A percentile compares a stretch with the other conserved stretches of the same genome.
Conservation (phyloP, 2,797 vertebrate species). For the Karalla daura region DNA sequence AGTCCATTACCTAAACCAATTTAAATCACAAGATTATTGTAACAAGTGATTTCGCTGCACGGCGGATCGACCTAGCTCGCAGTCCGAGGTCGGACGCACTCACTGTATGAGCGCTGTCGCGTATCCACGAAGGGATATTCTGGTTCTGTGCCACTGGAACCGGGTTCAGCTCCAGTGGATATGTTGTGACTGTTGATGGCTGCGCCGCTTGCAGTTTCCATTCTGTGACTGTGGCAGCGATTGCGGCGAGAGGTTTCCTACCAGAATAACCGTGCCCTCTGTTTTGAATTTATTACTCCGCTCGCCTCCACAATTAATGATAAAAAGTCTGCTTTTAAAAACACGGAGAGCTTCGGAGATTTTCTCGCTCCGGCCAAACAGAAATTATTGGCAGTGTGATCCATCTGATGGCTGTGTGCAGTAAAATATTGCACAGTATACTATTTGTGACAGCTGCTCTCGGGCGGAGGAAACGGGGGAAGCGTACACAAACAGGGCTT, state of each 20-base stretch:
- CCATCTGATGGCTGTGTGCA: constrained; percentile 39
- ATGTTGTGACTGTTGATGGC: constrained; percentile 39
- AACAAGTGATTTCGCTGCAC: constrained; percentile 35
- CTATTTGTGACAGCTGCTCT: constrained; percentile 65
- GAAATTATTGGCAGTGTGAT: constrained; percentile 28
- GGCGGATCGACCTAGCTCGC: constrained; percentile 59
- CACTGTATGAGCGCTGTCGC: constrained; percentile 28
- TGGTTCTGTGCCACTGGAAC: constrained; percentile 15
- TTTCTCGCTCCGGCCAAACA: constrained; percentile 32
- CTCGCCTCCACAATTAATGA: constrained; percentile 34
- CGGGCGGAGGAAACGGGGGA: constrained; percentile 38
- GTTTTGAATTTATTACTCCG: constrained; percentile 40
- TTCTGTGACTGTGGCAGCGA: constrained; percentile 38
- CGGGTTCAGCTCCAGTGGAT: constrained; percentile 29
- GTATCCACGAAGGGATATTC: constrained; percentile 18
- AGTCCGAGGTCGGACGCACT: constrained; percentile 14
- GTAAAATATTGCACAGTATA: constrained; percentile 59
- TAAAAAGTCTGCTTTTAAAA: constrained; percentile 21
- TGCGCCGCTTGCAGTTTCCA: constrained; percentile 29
- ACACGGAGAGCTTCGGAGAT: constrained; percentile 23
- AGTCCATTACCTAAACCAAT: constrained; percentile 78
- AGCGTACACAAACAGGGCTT: constrained; percentile 33
- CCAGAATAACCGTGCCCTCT: constrained; percentile 49
- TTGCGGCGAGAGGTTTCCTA: constrained; percentile 47
- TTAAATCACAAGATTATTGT: constrained; percentile 64